Conservation (phyloP, 2,113 vertebrate genomes). For the Amphilophus citrinellus region DNA sequence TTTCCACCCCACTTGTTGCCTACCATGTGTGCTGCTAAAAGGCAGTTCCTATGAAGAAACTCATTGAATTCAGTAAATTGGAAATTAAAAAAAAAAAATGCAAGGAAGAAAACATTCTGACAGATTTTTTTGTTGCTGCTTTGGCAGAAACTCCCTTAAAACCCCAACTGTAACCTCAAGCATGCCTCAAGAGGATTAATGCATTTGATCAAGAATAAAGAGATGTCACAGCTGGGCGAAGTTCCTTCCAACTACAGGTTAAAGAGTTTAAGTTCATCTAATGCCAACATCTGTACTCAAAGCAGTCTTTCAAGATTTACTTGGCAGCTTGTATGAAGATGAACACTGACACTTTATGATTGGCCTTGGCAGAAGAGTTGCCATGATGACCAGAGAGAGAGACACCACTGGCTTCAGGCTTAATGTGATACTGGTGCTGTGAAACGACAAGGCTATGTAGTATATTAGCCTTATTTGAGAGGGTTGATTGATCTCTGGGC, state of each 20-base stretch:
- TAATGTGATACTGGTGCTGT: background rate
- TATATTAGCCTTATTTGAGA: background rate
- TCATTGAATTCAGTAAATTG: background rate
- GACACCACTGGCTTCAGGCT: conserved; percentile 14
- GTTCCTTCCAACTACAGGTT: conserved; percentile 13
- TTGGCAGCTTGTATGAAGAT: conserved; percentile 14
- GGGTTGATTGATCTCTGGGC: background rate
- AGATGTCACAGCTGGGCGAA: background rate
- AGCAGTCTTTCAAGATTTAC: conserved; percentile 15
- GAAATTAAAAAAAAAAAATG: background rate
- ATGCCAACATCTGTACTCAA: background rate
- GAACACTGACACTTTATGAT: conserved; percentile 32
- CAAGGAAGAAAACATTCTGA: background rate
- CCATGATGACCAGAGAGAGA: conserved; percentile 27
- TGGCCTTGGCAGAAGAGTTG: conserved; percentile 4
- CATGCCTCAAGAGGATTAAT: background rate
- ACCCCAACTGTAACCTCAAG: background rate
- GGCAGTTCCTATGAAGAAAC: background rate
- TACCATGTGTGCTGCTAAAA: background rate
- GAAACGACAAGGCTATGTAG: background rate
- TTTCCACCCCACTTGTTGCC: conserved; percentile 24
- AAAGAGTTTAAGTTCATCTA: background rate
- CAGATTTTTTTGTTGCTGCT: background rate
- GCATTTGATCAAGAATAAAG: conserved; percentile 5
- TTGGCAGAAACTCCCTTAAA: conserved; percentile 4